Evolutionary conservation across 2,888 invertebrate species (phyloP), one percentile per base, ranked within the genome.

Genomic region (Agrilus mali): DNA sequence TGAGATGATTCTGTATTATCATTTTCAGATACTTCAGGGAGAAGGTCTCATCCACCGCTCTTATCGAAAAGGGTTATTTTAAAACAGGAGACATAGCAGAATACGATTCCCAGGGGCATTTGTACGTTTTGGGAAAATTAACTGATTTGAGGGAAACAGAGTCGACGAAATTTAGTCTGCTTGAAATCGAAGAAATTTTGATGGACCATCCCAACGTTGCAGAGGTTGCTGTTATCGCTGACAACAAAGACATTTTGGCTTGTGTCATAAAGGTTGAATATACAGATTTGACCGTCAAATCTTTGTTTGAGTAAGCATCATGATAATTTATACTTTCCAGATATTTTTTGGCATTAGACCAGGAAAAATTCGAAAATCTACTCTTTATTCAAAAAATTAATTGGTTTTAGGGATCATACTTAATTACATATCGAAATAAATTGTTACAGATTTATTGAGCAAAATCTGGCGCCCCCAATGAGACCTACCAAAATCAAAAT

Each of bases 21-120:
- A 1, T 8, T 8, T 20, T 31, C 4, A 17, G 36, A 41, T 61
- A 62, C 47, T 61, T 56, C 33, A 60, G 58, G 42, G 56, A 60
- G 41, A 47, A 43, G 6, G 40, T 43, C 4, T 42, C 36, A 6
- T 60, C 58, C 0, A 40, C 51, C 20, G 46, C 43, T 1, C 33
- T 48, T 4, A 45, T 57, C 38, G 51, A 54, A 32, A 58, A 50
- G 17, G 57, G 58, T 1, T 63, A 50, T 41, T 58, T 60, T 38
- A 60, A 53, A 54, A 63, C 64, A 2, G 62, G 61, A 1, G 64
- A 64, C 40, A 40, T 60, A 6, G 61, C 56, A 2, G 54, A 53
- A 43, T 57, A 53, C 38, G 63, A 63, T 43, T 43, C 50, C 12
- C 54, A 58, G 4, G 60, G 60, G 3, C 62, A 56, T 53, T 34